Evolutionary conservation across 2,113 vertebrate genomes (phyloP).

Genomic region (Ellobius talpinus): DNA sequence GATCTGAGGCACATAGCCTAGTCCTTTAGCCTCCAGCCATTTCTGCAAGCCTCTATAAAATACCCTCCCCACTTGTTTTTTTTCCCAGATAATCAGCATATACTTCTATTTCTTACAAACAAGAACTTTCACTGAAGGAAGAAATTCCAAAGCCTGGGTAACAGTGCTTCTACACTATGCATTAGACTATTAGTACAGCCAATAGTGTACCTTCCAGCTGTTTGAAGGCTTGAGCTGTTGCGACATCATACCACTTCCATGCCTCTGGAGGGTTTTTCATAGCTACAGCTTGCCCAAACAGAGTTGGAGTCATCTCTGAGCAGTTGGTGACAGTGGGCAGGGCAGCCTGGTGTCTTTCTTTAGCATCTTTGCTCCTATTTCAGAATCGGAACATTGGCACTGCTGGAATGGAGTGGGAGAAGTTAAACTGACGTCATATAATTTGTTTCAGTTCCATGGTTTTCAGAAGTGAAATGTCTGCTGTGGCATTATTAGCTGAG

Average conservation of each 20-base stretch:
- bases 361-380: constrained; percentile 26
- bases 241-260: not conserved
- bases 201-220: not conserved
- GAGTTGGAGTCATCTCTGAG: constrained; percentile 46
- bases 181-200: not conserved
- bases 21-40: not conserved
- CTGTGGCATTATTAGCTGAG: constrained; percentile 80
- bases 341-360: not conserved
- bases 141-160: not conserved
- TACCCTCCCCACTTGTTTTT: not conserved
- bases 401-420: constrained; percentile 41
- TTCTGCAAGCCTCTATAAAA: not conserved
- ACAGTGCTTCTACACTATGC: not conserved
- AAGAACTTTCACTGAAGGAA: not conserved
- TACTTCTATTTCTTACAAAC: constrained; percentile 13
- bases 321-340: not conserved
- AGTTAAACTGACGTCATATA: constrained; percentile 70
- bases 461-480: constrained; percentile 77
- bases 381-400: constrained; percentile 54
- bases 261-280: not conserved
- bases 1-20: not conserved
- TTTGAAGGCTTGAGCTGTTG: constrained; percentile 8
- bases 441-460: constrained; percentile 71
- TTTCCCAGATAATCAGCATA: not conserved
- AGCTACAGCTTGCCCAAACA: not conserved